Evolutionary conservation across 2,888 invertebrate genomes (phyloP).

Genomic region (Elmis aenea): DNA sequence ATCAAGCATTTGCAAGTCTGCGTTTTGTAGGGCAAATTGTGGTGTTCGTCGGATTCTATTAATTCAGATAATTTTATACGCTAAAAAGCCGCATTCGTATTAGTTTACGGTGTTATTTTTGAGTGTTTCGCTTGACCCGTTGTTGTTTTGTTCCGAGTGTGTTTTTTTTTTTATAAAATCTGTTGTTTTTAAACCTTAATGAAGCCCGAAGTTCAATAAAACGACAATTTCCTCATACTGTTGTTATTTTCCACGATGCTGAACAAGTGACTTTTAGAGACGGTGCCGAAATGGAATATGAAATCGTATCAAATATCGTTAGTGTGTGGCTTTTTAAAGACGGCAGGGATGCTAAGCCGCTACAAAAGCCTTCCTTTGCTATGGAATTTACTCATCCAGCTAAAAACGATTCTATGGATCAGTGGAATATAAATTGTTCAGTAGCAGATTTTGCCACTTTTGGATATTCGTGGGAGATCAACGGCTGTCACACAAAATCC

Average conservation of each 20-base stretch:
- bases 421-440: slow-evolving; percentile 50
- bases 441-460: slow-evolving; percentile 47
- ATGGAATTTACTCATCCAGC: slow-evolving; percentile 50
- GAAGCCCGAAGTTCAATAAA: too few species aligned
- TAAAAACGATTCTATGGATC: slow-evolving; percentile 43
- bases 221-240: slow-evolving; percentile 4
- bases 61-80: too few species aligned
- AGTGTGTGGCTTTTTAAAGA: slow-evolving; percentile 40
- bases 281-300: slow-evolving; percentile 63
- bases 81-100: too few species aligned
- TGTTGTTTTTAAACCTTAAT: too few species aligned
- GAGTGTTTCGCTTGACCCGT: too few species aligned
- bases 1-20: too few species aligned
- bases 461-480: slow-evolving; percentile 58
- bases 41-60: too few species aligned
- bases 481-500: slow-evolving; percentile 52
- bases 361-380: slow-evolving; percentile 47
- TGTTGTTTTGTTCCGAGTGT: too few species aligned
- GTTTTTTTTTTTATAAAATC: too few species aligned
- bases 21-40: too few species aligned
- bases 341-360: slow-evolving; percentile 31
- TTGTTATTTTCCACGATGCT: too few species aligned
- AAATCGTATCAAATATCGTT: slow-evolving; percentile 57
- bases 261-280: slow-evolving; percentile 56
- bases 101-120: too few species aligned